Evolutionary conservation across 2,797 vertebrate species (phyloP), one percentile per base, ranked within the genome.

Genomic region (Salarias fasciatus): DNA sequence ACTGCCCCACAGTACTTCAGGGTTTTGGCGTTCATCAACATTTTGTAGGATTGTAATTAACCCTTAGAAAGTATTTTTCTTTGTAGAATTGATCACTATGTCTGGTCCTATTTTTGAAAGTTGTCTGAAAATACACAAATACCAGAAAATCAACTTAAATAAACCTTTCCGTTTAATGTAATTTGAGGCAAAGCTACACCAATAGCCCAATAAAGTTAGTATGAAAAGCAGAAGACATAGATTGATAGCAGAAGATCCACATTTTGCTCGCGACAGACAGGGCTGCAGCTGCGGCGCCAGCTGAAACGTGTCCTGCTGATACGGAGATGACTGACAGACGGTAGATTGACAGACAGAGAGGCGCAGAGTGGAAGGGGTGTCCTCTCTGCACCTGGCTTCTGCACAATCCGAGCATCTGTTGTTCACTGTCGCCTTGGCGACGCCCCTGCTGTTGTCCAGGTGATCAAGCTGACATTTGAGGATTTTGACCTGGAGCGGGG

Each of bases 401-500:
- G 41, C 35, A 52, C 46, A 43, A 11, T 78, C 75, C 50, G 48
- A 69, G 68, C 62, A 62, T 80, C 79, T 69, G 75, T 51, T 43
- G n/a, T 51, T 81, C 45, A 77, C 5, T 13, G 33, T 59, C 54
- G 54, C 52, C 68, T 51, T 54, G 47, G 31, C n/a, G 11, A 75
- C 85, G 4, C 30, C 9, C 33, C 9, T 35, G 3, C 65, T 75
- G 49, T 64, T 72, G 74, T 87, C 74, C 78, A 99, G 97, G 97
- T 99, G 83, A 98, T 99, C 92, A 98, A 98, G 87, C 91, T 99
- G 63, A 97, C 93, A 72, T 99, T 99, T 83, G 97, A 98, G 90
- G 97, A 98, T 69, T 99, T 99, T 80, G 97, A 98, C 86, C 91
- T 99, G 88, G 97, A 99, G 81, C 93, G 97, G 64, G 97, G 97